These are phyloP conservation scores for Nycteola revayana DNA, from an alignment of 2,888 invertebrate genomes.

Conservation along the genomic window DNA sequence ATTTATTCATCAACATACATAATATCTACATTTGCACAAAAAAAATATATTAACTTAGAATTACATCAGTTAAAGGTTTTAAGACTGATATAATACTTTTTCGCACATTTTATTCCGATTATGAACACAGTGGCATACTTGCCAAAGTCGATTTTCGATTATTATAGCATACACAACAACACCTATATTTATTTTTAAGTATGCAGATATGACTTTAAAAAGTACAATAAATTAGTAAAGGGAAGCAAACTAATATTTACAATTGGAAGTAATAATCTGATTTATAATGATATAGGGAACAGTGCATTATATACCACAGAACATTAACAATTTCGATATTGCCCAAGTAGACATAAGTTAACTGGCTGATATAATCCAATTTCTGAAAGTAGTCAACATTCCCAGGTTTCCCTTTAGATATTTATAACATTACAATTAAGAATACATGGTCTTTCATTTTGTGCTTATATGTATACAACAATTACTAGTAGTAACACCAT, in stretches of 20 bases:
- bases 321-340: slow-evolving; percentile 33
- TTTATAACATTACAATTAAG: too few relatives aligned
- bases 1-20: slow-evolving; percentile 82
- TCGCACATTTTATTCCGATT: slow-evolving; percentile 53
- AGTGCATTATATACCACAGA: slow-evolving; percentile 33
- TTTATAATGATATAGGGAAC: slow-evolving; percentile 24
- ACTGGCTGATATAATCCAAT: too few relatives aligned
- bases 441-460: too few relatives aligned
- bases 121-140: slow-evolving; percentile 48
- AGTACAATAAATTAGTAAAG: slow-evolving; percentile 62
- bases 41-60: slow-evolving; percentile 69
- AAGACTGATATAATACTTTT: slow-evolving; percentile 69
- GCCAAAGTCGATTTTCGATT: slow-evolving; percentile 33
- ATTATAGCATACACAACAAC: slow-evolving; percentile 57
- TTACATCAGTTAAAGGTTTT: slow-evolving; percentile 66
- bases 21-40: slow-evolving; percentile 81
- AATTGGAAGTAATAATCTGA: slow-evolving; percentile 39
- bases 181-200: slow-evolving; percentile 52
- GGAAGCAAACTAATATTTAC: slow-evolving; percentile 78
- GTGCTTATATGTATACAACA: slow-evolving; percentile 10
- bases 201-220: slow-evolving; percentile 39
- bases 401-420: too few relatives aligned
- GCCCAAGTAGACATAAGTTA: slow-evolving; percentile 32
- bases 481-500: slow-evolving; percentile 3
- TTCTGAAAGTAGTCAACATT: too few relatives aligned